Evolutionary conservation across 2,797 vertebrate genomes (phyloP).

Genomic region (Caiman crocodilus): DNA sequence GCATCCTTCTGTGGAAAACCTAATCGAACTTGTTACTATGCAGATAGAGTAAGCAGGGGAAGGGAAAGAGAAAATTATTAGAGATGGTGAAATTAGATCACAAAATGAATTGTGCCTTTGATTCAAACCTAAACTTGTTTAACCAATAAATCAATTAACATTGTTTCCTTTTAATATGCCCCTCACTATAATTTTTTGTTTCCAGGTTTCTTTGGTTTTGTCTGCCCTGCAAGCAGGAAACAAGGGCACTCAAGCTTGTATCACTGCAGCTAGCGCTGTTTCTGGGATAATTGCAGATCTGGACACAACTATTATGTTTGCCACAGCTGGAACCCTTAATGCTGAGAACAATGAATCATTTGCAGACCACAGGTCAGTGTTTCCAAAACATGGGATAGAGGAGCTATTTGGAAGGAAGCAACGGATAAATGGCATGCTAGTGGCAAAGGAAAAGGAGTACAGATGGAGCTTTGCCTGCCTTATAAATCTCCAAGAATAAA

Average conservation of each 20-base stretch:
- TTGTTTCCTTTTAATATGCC: accelerated
- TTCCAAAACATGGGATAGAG: neutral
- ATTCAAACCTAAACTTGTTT: neutral
- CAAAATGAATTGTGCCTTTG: neutral
- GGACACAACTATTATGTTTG: conserved; percentile 99
- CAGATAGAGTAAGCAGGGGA: neutral
- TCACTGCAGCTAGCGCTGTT: conserved; percentile 95
- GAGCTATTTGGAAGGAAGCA: accelerated
- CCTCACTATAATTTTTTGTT: neutral
- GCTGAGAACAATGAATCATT: conserved; percentile 97
- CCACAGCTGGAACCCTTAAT: conserved; percentile 95
- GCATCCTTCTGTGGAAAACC: neutral
- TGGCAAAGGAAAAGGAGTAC: neutral
- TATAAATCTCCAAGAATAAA: neutral
- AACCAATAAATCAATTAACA: accelerated
- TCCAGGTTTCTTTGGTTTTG: conserved; percentile 94
- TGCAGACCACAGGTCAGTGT: conserved; percentile 94
- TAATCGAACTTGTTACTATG: neutral
- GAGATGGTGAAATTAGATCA: neutral
- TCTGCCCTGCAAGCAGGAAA: conserved; percentile 98
- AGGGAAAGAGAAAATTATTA: neutral
- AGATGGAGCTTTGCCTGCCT: neutral
- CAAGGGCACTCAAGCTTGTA: conserved; percentile 98
- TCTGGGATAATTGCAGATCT: conserved; percentile 98
- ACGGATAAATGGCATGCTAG: neutral